phyloP scores from a whole-genome alignment of 2,888 invertebrate species.

The Nomada ferruginata region DNA sequence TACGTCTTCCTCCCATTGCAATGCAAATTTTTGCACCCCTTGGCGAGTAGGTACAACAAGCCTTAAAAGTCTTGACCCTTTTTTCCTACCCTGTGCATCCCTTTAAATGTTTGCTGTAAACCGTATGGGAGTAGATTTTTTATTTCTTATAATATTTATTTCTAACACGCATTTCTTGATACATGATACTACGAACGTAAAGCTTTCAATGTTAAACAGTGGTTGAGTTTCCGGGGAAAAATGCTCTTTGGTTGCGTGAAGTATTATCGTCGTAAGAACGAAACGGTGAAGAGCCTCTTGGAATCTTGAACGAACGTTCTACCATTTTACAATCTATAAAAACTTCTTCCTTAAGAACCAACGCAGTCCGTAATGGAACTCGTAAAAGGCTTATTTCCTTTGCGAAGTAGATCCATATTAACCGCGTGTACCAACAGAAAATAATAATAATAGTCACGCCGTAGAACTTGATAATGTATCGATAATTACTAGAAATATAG shows the following conservation, averaged over 20 bases:
- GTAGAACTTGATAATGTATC: no score
- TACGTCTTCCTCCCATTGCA: no score
- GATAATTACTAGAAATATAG: no score
- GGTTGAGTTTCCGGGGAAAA: constrained; percentile 20
- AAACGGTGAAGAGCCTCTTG: constrained; percentile 35
- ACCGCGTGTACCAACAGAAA: constrained; percentile 1
- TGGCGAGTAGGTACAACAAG: no score
- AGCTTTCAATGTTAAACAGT: not conserved
- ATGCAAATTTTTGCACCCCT: no score
- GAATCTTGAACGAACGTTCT: constrained; percentile 56
- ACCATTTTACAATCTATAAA: constrained; percentile 74
- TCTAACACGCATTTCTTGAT: constrained; percentile 1
- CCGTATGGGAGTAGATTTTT: no score
- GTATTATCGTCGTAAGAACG: constrained; percentile 48
- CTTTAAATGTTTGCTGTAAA: not conserved
- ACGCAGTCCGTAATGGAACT: constrained; percentile 67
- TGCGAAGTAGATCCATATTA: not conserved
- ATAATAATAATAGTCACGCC: constrained; percentile 8
- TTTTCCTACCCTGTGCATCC: no score
- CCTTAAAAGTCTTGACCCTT: no score
- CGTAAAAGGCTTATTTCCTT: constrained; percentile 73
- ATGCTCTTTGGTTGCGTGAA: constrained; percentile 40
- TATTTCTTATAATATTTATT: not conserved
- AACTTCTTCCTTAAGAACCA: constrained; percentile 67
- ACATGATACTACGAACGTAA: not conserved